These are phyloP conservation scores for Trochalopteron elliotii DNA, from an alignment of 2,113 vertebrate genomes.

Conservation along the genomic window DNA sequence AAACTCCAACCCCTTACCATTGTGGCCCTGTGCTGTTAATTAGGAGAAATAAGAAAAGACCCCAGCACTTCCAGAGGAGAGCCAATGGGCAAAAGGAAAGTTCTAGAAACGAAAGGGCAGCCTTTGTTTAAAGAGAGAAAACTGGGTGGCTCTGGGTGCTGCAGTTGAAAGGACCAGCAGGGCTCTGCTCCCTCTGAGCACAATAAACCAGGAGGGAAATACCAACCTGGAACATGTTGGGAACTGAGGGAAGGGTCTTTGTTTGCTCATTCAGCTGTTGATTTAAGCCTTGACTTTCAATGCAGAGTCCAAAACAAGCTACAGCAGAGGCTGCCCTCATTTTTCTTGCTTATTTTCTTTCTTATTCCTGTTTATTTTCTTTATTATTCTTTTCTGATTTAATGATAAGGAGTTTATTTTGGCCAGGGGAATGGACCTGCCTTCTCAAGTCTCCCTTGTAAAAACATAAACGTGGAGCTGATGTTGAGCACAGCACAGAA, in stretches of 20 bases:
- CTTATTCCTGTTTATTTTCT: neutral
- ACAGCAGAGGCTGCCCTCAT: neutral
- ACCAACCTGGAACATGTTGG: neutral
- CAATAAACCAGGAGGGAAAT: neutral
- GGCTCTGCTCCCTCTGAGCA: neutral
- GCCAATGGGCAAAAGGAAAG: neutral
- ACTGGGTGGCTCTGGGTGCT: neutral
- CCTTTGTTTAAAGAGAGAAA: neutral
- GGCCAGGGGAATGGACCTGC: neutral
- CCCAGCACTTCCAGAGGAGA: neutral
- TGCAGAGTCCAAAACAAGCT: neutral
- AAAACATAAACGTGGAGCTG: neutral
- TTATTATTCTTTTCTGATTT: neutral
- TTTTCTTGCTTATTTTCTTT: neutral
- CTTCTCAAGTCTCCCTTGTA: neutral
- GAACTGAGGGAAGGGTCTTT: neutral
- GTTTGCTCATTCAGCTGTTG: neutral
- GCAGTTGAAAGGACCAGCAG: slow-evolving; percentile 5
- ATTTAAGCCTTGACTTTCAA: neutral
- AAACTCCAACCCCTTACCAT: neutral
- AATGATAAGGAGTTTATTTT: neutral
- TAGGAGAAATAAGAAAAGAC: neutral
- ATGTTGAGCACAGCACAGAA: neutral
- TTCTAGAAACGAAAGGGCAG: neutral
- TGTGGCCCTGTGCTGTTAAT: neutral